Evolutionary conservation across 1,140 invertebrate genomes (phyloP).

Genomic region (Ruditapes philippinarum): DNA sequence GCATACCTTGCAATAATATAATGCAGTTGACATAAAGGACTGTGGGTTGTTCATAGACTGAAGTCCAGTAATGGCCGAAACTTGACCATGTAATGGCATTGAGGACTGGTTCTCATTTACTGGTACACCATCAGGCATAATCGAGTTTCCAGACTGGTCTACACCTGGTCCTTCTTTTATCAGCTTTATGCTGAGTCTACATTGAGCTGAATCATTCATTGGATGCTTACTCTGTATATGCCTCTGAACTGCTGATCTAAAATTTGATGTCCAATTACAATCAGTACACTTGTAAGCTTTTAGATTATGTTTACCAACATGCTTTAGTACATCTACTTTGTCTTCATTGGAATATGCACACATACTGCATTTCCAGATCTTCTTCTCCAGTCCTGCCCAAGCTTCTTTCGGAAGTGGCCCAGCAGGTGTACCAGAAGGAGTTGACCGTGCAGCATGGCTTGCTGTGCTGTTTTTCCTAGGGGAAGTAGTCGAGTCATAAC

Average conservation of each 20-base stretch:
- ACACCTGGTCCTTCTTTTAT: conserved; percentile 62
- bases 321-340: conserved; percentile 77
- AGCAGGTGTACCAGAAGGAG: neutral
- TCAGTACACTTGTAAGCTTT: conserved; percentile 80
- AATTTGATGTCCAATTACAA: conserved; percentile 79
- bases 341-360: conserved; percentile 79
- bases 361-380: conserved; percentile 83
- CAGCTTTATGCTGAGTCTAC: conserved; percentile 74
- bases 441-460: neutral
- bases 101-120: neutral
- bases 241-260: conserved; percentile 77
- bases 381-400: conserved; percentile 25
- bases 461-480: neutral
- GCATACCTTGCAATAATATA: conserved; percentile 80
- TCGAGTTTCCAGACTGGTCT: conserved; percentile 30
- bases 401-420: conserved; percentile 11
- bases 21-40: conserved; percentile 37
- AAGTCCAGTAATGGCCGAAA: conserved; percentile 32
- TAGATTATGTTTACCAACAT: conserved; percentile 79
- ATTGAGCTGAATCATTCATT: conserved; percentile 68
- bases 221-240: conserved; percentile 79
- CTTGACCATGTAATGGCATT: neutral
- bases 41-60: conserved; percentile 64
- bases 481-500: neutral
- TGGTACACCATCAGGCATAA: conserved; percentile 41